phyloP scores from a whole-genome alignment of 2,797 vertebrate species.

The Eidolon dupreanum region DNA sequence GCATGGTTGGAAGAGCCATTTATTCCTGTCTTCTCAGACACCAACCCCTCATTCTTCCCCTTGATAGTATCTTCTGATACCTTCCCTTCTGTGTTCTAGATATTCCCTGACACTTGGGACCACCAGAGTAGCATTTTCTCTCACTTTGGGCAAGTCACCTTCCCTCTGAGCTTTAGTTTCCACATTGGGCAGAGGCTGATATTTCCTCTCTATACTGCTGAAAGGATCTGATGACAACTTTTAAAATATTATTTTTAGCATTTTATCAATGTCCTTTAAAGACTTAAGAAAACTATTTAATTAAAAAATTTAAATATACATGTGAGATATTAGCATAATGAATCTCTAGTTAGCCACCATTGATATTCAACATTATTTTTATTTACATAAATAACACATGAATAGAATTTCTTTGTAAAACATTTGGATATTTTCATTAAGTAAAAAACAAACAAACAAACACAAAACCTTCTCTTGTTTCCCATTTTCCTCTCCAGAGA shows the following conservation, averaged over 20 bases:
- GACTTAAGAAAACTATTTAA: background rate
- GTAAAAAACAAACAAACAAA: background rate
- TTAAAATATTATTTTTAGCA: slow-evolving; percentile 10
- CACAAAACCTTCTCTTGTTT: background rate
- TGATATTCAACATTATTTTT: background rate
- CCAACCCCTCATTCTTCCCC: background rate
- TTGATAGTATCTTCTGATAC: background rate
- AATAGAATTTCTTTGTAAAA: background rate
- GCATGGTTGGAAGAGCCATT: background rate
- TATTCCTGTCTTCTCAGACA: background rate
- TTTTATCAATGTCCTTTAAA: background rate
- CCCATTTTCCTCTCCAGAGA: background rate
- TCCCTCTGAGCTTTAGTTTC: background rate
- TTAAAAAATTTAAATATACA: background rate
- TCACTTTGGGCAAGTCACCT: background rate
- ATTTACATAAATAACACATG: background rate
- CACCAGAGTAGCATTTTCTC: background rate
- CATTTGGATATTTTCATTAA: background rate
- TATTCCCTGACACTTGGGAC: background rate
- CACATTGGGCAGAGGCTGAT: background rate
- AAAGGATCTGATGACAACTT: background rate
- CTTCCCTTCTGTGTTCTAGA: background rate
- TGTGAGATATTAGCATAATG: background rate
- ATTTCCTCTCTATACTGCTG: background rate
- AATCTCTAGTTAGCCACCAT: background rate